These are phyloP conservation scores for Tokudaia muenninki DNA, from an alignment of 2,797 vertebrate species.

Conservation along the genomic window DNA sequence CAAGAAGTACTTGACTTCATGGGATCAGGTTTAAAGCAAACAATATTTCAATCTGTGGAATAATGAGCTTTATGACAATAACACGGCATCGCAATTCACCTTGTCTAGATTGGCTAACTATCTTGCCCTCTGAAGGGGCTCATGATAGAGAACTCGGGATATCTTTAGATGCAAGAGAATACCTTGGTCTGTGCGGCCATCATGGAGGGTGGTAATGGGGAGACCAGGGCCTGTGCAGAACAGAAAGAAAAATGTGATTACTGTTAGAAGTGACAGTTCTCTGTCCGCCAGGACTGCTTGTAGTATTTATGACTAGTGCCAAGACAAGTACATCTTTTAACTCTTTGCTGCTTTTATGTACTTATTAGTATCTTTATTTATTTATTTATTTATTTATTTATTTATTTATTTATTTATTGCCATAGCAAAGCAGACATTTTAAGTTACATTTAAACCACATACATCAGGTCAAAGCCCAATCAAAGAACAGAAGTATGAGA, in stretches of 20 bases:
- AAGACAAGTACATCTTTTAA: slow-evolving; percentile 41
- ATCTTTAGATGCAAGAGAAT: slow-evolving; percentile 58
- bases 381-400: neutral
- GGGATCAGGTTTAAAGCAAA: slow-evolving; percentile 4
- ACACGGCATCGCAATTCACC: neutral
- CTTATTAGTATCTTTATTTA: no score
- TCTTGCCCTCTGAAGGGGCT: neutral
- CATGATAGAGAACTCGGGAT: neutral
- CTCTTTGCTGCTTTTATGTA: neutral
- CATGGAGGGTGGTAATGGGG: slow-evolving; percentile 90
- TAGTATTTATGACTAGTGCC: neutral
- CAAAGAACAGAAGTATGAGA: slow-evolving; percentile 16
- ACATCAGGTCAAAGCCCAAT: neutral
- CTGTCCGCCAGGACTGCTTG: slow-evolving; percentile 1
- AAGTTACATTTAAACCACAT: slow-evolving; percentile 51
- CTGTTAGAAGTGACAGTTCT: slow-evolving; percentile 58
- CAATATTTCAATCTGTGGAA: neutral
- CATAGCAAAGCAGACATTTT: slow-evolving; percentile 50
- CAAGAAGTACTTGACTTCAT: slow-evolving; percentile 58
- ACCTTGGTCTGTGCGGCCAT: slow-evolving; percentile 88
- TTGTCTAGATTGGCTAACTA: neutral
- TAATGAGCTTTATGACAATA: neutral
- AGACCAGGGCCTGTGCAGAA: slow-evolving; percentile 87
- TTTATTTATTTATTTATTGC: neutral
- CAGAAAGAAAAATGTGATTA: slow-evolving; percentile 57